Base-by-base conservation (phyloP, 2,888 invertebrate genomes). In the Caenorhabditis becei region DNA sequence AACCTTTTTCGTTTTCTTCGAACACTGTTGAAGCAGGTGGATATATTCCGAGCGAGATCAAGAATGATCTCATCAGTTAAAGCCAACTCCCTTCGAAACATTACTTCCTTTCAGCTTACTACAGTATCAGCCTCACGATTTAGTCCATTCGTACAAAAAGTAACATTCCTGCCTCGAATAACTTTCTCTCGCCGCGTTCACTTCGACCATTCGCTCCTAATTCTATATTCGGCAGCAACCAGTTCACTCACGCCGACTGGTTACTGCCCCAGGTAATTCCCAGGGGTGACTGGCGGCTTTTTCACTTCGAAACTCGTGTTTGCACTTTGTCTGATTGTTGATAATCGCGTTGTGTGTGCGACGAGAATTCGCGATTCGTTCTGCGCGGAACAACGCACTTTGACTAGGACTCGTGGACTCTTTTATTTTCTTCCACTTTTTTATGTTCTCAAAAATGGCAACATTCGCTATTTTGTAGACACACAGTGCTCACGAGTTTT, bases 291-390 rank as follows among this genome's bases (percentile, higher is more conserved):
- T 47, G 24, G n/a, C n/a, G n/a, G 41, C 24, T 59, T 41, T 24
- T 24, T 41, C n/a, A 24, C 41, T 47, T 47, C 8, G 2, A 59
- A 49, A 69, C 28, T 26, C 23, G 24, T 75, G 66, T 75, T 75
- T 75, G 75, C 75, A 53, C 51, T 66, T 75, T 75, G 75, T 66
- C 75, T 75, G 61, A 75, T 75, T 75, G 66, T 44, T 75, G 75
- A 75, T 75, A 75, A 75, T 75, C 75, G 53, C 75, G 51, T 51
- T 61, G 61, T 32, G n/a, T n/a, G 70, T 51, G 49, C 69, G 8
- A 5, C 24, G 47, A 8, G 20, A 26, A 26, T 56, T 56, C 54
- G 26, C 37, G n/a, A 16, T 26, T 20, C 20, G 51, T 69, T 26
- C 18, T 10, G 37, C 24, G 70, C n/a, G 28, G 63, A 63, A 47